These are phyloP conservation scores for Indicator indicator DNA, from an alignment of 2,113 vertebrate genomes.

Conservation along the genomic window DNA sequence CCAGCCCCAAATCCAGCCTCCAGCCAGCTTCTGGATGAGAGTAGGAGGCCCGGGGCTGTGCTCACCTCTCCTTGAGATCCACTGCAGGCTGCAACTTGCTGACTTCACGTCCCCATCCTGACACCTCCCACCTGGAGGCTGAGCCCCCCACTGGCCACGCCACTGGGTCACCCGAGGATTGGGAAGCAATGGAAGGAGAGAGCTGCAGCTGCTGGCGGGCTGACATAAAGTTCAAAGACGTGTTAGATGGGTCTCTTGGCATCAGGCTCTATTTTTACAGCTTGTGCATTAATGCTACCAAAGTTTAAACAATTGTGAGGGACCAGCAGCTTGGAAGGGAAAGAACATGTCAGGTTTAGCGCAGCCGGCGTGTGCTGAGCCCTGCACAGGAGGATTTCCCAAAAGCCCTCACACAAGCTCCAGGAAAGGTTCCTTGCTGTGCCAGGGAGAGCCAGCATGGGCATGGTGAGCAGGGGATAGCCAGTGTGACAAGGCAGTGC, in stretches of 20 bases:
- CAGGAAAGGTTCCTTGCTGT: accelerated
- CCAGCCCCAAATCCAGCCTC: background rate
- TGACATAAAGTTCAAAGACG: background rate
- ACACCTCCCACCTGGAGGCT: background rate
- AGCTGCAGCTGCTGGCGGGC: background rate
- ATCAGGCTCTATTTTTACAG: conserved; percentile 52
- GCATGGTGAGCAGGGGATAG: background rate
- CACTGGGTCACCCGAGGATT: background rate
- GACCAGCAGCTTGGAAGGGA: background rate
- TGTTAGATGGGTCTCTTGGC: conserved; percentile 31
- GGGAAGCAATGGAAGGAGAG: background rate
- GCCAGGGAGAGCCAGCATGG: no score
- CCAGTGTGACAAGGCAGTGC: accelerated
- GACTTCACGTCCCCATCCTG: background rate
- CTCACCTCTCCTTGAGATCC: background rate
- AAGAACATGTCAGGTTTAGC: background rate
- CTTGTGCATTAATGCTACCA: conserved; percentile 57
- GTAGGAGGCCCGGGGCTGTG: background rate
- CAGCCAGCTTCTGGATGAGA: accelerated
- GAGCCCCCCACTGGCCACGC: background rate
- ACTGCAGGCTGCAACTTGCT: accelerated
- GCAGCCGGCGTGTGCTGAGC: background rate
- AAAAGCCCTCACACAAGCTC: accelerated
- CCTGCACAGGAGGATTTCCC: accelerated
- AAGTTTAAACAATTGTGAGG: conserved; percentile 5